These are phyloP conservation scores for Litocranius walleri DNA, from an alignment of 2,113 vertebrate genomes.

Conservation along the genomic window DNA sequence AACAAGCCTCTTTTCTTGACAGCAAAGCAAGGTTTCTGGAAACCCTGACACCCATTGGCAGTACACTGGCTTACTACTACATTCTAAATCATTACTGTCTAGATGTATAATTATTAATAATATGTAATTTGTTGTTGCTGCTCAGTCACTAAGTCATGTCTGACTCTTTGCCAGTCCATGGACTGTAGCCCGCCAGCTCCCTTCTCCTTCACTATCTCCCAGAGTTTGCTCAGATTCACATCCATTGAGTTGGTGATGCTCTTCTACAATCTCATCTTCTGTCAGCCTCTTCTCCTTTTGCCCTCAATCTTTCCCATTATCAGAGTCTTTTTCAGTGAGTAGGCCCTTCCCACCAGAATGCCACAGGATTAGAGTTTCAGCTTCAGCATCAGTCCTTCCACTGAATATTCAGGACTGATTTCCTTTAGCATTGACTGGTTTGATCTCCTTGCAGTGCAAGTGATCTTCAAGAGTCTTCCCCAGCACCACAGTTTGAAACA, in stretches of 20 bases:
- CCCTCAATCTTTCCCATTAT: not conserved
- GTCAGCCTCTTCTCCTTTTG: not conserved
- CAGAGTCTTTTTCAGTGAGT: not conserved
- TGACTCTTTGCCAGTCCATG: not conserved
- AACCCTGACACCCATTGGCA: not conserved
- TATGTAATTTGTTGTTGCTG: not conserved
- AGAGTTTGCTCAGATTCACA: not conserved
- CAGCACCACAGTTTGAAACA: not conserved
- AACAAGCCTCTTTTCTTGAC: not conserved
- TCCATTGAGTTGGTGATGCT: not conserved
- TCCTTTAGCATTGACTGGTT: not conserved
- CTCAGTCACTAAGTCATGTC: not conserved
- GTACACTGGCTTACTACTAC: not conserved
- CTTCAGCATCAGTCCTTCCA: not conserved
- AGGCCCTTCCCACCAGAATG: not conserved
- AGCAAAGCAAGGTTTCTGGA: not conserved
- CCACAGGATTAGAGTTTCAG: not conserved
- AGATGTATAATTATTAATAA: not conserved
- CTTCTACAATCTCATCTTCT: not conserved
- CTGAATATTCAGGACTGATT: not conserved
- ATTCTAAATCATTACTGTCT: not conserved
- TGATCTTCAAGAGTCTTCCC: not conserved
- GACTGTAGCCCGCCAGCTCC: not conserved
- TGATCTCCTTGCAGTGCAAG: not conserved
- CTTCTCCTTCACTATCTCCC: not conserved